Conservation (phyloP, 2,113 vertebrate species). For the Microtus ochrogaster region DNA sequence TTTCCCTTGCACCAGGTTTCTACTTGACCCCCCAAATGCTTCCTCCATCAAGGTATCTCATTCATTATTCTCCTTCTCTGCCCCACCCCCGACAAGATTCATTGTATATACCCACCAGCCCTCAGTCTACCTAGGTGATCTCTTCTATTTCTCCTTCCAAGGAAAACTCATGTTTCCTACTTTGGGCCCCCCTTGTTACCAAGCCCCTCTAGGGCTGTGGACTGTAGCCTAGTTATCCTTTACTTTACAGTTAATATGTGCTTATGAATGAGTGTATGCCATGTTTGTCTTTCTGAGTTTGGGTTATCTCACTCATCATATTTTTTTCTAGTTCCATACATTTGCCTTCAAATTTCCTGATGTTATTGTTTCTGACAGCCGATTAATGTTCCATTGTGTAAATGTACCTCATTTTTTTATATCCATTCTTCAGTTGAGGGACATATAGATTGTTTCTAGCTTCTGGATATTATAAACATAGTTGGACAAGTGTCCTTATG, state of each 20-base stretch:
- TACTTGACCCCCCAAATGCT: background rate
- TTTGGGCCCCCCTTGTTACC: background rate
- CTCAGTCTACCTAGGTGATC: background rate
- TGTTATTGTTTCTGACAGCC: background rate
- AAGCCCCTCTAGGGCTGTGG: background rate
- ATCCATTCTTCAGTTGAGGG: background rate
- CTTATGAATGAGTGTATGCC: background rate
- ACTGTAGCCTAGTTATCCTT: background rate
- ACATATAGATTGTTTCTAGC: background rate
- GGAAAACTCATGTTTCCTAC: accelerated
- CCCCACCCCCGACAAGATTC: accelerated
- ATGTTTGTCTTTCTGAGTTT: background rate
- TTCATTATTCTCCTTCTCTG: background rate
- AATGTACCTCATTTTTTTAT: background rate
- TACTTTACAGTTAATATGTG: background rate
- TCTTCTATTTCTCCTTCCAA: background rate
- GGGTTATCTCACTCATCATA: background rate
- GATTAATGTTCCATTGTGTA: background rate
- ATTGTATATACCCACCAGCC: accelerated
- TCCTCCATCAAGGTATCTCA: background rate
- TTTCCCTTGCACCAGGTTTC: background rate
- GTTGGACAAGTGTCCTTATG: background rate
- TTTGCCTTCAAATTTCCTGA: background rate
- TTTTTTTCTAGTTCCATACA: background rate
- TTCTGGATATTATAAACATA: background rate